Percentiles rank a stretch among this genome's conserved stretches.
Conservation (phyloP, 2,797 vertebrate species). For the Tragelaphus eurycerus region DNA sequence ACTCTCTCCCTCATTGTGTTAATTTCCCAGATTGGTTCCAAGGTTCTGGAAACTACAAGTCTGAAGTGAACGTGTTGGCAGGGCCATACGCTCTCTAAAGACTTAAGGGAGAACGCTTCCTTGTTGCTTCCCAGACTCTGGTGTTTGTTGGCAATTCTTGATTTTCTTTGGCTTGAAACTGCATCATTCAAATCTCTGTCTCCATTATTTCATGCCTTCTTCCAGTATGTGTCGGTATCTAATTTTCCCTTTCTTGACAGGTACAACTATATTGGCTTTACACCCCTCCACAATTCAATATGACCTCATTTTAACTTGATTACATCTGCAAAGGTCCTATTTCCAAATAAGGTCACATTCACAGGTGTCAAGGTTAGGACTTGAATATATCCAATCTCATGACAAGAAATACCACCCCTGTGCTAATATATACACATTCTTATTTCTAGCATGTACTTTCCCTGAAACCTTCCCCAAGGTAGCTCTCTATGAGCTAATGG, state of each 20-base stretch:
- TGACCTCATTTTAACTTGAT: neutral
- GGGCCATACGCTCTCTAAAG: neutral
- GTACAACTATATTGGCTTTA: neutral
- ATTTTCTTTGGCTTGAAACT: neutral
- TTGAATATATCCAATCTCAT: neutral
- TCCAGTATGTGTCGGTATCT: neutral
- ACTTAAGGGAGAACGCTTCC: neutral
- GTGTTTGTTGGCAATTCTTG: neutral
- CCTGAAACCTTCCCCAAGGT: no score
- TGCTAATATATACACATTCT: no score
- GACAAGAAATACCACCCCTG: neutral
- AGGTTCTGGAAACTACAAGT: neutral
- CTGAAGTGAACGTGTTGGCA: neutral
- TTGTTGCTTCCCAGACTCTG: neutral
- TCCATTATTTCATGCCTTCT: neutral
- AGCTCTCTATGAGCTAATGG: neutral
- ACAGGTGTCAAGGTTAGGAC: neutral
- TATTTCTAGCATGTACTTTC: neutral
- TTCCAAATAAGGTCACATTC: neutral
- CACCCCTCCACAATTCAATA: neutral
- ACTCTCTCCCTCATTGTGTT: accelerated
- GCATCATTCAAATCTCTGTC: neutral
- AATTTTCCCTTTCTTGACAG: neutral
- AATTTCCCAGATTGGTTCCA: no score
- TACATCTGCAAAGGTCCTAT: neutral